Percentiles rank a stretch among this genome's conserved stretches.
phyloP scores from a whole-genome alignment of 2,888 invertebrate genomes.

The Cetonia aurata region DNA sequence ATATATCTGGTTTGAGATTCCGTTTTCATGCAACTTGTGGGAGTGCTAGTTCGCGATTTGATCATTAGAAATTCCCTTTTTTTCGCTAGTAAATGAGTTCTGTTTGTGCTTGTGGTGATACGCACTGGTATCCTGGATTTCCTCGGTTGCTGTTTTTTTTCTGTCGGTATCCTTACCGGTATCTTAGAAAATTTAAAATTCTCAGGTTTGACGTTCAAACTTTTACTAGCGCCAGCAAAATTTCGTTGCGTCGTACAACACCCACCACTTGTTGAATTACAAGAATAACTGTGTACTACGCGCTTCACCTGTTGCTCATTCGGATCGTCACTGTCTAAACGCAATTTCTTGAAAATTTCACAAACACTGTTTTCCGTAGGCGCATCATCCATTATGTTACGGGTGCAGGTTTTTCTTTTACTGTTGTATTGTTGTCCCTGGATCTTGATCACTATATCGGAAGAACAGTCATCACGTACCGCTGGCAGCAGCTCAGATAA shows the following conservation, averaged over 20 bases:
- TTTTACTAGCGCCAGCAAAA: constrained; percentile 21
- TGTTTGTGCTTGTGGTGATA: neutral
- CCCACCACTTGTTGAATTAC: constrained; percentile 6
- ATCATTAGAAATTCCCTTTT: neutral
- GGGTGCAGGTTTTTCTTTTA: constrained; percentile 1
- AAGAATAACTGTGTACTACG: constrained; percentile 2
- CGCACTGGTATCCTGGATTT: constrained; percentile 18
- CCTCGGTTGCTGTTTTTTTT: neutral
- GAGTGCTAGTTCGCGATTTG: too few relatives aligned
- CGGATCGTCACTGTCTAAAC: neutral
- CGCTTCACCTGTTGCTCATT: neutral
- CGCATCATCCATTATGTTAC: neutral
- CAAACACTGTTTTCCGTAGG: constrained; percentile 1
- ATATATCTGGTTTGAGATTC: neutral
- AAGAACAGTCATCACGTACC: neutral
- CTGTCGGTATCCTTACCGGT: constrained; percentile 1
- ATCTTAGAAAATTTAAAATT: constrained; percentile 24
- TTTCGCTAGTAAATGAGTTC: neutral
- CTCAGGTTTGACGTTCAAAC: neutral
- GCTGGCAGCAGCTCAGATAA: neutral
- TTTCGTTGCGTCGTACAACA: constrained; percentile 21
- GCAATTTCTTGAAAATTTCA: constrained; percentile 25
- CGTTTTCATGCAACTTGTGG: constrained; percentile 27
- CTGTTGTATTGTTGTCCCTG: neutral
- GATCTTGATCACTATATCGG: neutral